Evolutionary conservation across 2,797 vertebrate genomes (phyloP).

Genomic region (Vipera latastei): DNA sequence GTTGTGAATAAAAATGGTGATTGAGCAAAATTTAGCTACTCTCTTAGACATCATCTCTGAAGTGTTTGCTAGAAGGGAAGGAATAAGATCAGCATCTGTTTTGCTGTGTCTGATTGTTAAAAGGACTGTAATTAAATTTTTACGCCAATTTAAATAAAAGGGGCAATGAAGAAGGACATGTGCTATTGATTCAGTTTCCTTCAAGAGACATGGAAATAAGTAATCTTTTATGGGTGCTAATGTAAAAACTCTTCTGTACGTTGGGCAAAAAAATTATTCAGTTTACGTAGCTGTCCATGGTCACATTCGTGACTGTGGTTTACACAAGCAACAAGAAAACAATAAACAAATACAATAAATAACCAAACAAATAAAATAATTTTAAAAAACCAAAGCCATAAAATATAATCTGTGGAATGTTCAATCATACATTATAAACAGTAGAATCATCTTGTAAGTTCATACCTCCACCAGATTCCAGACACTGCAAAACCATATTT

Average conservation of each 20-base stretch:
- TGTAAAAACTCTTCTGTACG: not conserved
- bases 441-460: not conserved
- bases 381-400: not conserved
- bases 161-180: not conserved
- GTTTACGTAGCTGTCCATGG: not conserved
- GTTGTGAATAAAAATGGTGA: not conserved
- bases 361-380: not conserved
- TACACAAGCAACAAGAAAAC: not conserved
- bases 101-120: not conserved
- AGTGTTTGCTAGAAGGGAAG: not conserved
- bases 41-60: not conserved
- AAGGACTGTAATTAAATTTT: not conserved
- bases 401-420: not conserved
- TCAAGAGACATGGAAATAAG: not conserved
- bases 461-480: not conserved
- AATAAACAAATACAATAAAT: not conserved
- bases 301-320: not conserved
- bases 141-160: not conserved
- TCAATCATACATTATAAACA: not conserved
- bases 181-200: not conserved
- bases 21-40: not conserved
- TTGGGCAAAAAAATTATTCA: not conserved
- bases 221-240: not conserved
- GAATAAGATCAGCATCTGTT: not conserved
- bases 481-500: not conserved